Evolutionary conservation across 2,888 invertebrate species (phyloP).

Genomic region (Hydrotaea cyrtoneurina): DNA sequence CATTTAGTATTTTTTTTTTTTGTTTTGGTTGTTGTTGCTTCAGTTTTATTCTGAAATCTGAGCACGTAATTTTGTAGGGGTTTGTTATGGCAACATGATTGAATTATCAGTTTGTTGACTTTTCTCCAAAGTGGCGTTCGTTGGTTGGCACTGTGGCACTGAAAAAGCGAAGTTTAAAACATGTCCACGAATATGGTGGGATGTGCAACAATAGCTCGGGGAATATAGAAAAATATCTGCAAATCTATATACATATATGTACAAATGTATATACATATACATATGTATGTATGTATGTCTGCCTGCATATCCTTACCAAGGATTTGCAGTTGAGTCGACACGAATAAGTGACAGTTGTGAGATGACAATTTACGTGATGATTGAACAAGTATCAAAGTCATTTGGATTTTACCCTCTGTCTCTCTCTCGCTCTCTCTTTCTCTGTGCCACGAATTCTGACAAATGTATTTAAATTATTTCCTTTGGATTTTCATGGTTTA

Average conservation of each 20-base stretch:
- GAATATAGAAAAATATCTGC: not conserved
- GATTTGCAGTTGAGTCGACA: constrained; percentile 14
- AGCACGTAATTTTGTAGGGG: constrained; percentile 71
- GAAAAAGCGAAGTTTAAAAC: constrained; percentile 1
- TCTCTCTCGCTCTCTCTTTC: no score
- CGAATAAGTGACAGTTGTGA: constrained; percentile 64
- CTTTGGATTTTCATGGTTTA: not conserved
- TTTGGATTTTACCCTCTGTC: no score
- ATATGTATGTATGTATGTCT: not conserved
- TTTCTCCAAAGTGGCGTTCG: constrained; percentile 57
- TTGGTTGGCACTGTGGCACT: not conserved
- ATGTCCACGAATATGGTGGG: not conserved
- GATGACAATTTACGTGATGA: constrained; percentile 66
- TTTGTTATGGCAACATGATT: constrained; percentile 73
- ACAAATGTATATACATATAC: no score
- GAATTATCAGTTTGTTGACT: constrained; percentile 79
- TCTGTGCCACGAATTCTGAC: no score
- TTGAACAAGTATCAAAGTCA: constrained; percentile 61
- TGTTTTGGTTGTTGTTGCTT: constrained; percentile 31
- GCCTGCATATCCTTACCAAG: not conserved
- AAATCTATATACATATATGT: no score
- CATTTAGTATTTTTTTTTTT: not conserved
- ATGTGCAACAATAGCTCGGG: not conserved
- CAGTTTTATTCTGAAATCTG: constrained; percentile 62
- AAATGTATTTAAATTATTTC: not conserved